These are phyloP conservation scores for Globicephala melas DNA, from an alignment of 2,113 vertebrate genomes.

Conservation along the genomic window DNA sequence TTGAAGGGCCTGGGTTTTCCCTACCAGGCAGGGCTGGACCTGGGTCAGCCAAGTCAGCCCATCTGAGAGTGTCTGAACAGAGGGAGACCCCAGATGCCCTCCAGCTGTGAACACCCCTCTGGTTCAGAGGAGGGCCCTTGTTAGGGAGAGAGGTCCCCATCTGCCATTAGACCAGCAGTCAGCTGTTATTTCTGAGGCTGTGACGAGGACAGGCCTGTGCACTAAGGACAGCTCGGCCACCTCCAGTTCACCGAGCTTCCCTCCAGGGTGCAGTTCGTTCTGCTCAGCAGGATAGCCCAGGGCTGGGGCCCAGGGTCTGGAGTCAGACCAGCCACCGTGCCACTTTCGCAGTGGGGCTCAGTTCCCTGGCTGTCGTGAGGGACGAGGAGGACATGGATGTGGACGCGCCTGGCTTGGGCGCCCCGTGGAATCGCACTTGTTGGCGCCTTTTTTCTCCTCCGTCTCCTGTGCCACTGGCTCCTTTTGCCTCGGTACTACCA, in stretches of 20 bases:
- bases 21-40: background rate
- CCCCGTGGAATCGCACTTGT: rapidly evolving
- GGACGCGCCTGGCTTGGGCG: rapidly evolving
- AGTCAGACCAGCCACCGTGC: background rate
- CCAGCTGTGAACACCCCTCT: background rate
- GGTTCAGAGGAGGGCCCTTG: background rate
- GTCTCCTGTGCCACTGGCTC: rapidly evolving
- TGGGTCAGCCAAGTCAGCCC: background rate
- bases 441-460: no score
- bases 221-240: no score
- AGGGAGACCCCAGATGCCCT: background rate
- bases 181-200: background rate
- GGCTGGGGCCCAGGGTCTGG: background rate
- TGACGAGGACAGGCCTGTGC: background rate
- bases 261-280: rapidly evolving
- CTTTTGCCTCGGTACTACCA: background rate
- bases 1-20: background rate
- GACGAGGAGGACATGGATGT: background rate
- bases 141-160: background rate
- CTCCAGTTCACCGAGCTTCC: rapidly evolving
- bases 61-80: background rate
- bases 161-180: background rate
- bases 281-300: background rate
- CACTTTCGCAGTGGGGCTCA: background rate
- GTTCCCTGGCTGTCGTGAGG: background rate